phyloP scores from a whole-genome alignment of 2,888 invertebrate genomes.

The Agrenia bidenticulata region DNA sequence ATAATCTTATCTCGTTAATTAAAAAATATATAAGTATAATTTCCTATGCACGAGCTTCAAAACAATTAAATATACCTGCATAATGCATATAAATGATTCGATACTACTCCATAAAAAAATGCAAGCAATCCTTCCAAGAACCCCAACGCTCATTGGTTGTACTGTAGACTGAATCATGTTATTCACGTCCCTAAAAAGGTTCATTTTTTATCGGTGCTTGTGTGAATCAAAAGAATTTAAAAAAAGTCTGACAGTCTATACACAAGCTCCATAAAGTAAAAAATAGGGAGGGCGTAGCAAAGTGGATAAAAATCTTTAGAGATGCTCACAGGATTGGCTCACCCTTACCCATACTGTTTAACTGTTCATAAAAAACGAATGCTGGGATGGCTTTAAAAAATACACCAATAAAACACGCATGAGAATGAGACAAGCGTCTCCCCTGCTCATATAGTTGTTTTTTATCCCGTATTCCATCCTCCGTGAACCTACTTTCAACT shows the following conservation, averaged over 20 bases:
- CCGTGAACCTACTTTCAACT: not conserved
- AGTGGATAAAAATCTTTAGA: constrained; percentile 7
- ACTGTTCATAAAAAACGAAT: constrained; percentile 11
- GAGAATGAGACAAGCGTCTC: not conserved
- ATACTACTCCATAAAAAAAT: too few species aligned
- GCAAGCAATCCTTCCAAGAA: too few species aligned
- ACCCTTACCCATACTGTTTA: not conserved
- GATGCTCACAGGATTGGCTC: constrained; percentile 6
- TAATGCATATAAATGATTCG: too few species aligned
- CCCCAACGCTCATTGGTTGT: too few species aligned
- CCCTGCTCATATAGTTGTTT: not conserved
- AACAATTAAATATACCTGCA: too few species aligned
- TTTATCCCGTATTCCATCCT: not conserved
- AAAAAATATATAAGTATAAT: too few species aligned
- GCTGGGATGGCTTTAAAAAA: constrained; percentile 16
- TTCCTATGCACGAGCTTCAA: too few species aligned
- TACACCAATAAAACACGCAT: constrained; percentile 12
- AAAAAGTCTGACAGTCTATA: not conserved
- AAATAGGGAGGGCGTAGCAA: constrained; percentile 7
- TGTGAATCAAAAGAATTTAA: too few species aligned
- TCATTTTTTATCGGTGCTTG: too few species aligned
- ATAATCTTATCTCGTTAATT: too few species aligned
- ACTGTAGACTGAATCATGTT: too few species aligned
- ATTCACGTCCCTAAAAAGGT: too few species aligned
- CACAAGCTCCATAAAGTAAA: constrained; percentile 2